Evolutionary conservation across 2,888 invertebrate species (phyloP).

Genomic region (Andrena camellia): DNA sequence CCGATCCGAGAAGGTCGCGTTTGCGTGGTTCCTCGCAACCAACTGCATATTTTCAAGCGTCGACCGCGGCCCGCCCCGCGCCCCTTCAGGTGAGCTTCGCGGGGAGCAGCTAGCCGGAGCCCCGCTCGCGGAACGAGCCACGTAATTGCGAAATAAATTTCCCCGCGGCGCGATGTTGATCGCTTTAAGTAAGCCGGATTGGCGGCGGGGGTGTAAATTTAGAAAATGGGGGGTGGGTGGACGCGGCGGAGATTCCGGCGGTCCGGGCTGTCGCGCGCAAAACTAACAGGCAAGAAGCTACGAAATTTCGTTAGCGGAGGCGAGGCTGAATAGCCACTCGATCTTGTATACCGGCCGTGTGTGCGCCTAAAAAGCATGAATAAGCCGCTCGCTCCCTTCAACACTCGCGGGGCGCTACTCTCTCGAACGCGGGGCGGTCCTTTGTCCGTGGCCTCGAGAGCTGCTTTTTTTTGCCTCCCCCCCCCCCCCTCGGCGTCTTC

Average conservation of each 20-base stretch:
- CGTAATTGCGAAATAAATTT: slow-evolving; percentile 16
- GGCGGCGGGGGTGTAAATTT: slow-evolving; percentile 37
- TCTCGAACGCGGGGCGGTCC: slow-evolving; percentile 29
- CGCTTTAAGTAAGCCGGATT: slow-evolving; percentile 6
- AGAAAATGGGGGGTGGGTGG: background rate
- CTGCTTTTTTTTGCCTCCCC: slow-evolving; percentile 10
- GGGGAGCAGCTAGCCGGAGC: background rate
- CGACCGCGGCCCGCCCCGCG: background rate
- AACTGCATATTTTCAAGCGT: slow-evolving; percentile 2
- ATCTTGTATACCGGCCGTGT: slow-evolving; percentile 37
- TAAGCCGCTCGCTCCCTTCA: slow-evolving; percentile 27
- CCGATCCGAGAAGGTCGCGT: no score
- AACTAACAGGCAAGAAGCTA: slow-evolving; percentile 45
- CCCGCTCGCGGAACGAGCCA: background rate
- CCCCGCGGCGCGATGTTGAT: background rate
- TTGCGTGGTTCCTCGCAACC: background rate
- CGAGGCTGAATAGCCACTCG: slow-evolving; percentile 44
- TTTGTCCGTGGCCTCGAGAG: slow-evolving; percentile 32
- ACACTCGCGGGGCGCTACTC: slow-evolving; percentile 14
- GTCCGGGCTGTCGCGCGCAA: background rate
- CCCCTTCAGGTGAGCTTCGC: background rate
- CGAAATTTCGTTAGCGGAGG: slow-evolving; percentile 50
- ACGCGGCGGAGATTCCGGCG: slow-evolving; percentile 6
- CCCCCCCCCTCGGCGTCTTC: background rate
- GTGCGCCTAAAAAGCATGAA: slow-evolving; percentile 39